Evolutionary conservation across 2,888 invertebrate genomes (phyloP), one percentile per base, ranked within the genome.

Genomic region (Eupithecia inturbata): DNA sequence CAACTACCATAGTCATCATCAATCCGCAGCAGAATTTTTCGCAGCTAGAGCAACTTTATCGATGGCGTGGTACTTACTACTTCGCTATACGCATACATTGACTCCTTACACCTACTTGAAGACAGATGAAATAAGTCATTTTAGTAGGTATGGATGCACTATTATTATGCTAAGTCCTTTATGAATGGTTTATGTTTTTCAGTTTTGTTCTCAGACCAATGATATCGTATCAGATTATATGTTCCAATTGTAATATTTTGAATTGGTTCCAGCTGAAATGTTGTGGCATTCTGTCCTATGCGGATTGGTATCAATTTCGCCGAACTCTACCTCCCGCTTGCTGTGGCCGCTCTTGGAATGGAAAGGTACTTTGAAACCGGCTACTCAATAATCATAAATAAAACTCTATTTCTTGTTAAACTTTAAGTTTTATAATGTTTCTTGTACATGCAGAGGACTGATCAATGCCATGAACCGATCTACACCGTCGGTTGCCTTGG

Each of bases 221-320:
- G 31, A 31, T 31, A 3, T 31, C 31, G 31, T 6, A n/a, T 31
- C 31, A 31, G 6, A 6, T 31, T 31, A 0, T 31, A 31, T 31
- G 31, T 31, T 31, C 4, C 31, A 31, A 31, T 31, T 31, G 2
- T 31, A 31, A 31, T 31, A 4, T 36, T 31, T 67, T 39, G n/a
- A 31, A 31, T 67, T 68, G 14, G 49, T 77, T 84, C 31, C 80
- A 93, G 93, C 79, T 93, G 71, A 86, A 85, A 78, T 94, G 94
- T 80, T 94, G 94, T 68, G 94, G 94, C 19, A 91, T 92, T 41
- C 84, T 89, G 14, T 91, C 92, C 0, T 84, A 88, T 75, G 71
- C 81, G 0, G 94, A 94, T 76, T 94, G 94, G 94, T 87, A 86
- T 71, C 73, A 81, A 45, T 84, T 91, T 73, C 87, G 91, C 2